Percentiles rank a stretch among this genome's conserved stretches.
phyloP scores from a whole-genome alignment of 2,888 invertebrate genomes.

The Camptogramma bilineatum region DNA sequence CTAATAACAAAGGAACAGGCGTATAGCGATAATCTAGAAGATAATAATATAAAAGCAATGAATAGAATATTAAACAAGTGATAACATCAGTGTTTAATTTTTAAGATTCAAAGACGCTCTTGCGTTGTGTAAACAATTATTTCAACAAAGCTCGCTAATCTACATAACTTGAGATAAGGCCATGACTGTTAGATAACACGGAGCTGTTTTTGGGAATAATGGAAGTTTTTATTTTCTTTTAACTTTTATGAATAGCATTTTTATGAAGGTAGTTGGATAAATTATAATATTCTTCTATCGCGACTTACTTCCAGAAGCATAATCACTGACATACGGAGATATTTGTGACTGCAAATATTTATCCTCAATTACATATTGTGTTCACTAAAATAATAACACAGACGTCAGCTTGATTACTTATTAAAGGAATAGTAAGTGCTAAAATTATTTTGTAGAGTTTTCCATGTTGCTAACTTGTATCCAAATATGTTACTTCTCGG shows the following conservation, averaged over 20 bases:
- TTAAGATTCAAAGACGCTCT: conserved; percentile 14
- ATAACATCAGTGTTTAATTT: conserved; percentile 25
- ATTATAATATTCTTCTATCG: not conserved
- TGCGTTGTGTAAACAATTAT: conserved; percentile 27
- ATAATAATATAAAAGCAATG: conserved; percentile 53
- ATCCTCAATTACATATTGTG: not conserved
- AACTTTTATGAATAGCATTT: not conserved
- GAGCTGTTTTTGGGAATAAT: conserved; percentile 7
- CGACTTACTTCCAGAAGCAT: not conserved
- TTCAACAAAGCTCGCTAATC: conserved; percentile 42
- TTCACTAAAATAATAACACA: not conserved
- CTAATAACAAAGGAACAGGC: conserved; percentile 18
- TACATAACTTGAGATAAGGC: conserved; percentile 40
- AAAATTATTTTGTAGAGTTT: too few species aligned
- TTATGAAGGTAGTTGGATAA: not conserved
- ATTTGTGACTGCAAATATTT: not conserved
- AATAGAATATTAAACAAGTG: conserved; percentile 54
- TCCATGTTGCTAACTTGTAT: too few species aligned
- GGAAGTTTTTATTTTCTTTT: conserved; percentile 8
- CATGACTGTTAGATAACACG: conserved; percentile 20
- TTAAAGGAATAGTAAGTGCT: too few species aligned
- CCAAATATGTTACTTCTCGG: too few species aligned
- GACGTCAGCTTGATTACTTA: too few species aligned
- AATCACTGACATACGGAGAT: not conserved
- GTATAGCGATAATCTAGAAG: conserved; percentile 48